phyloP scores from a whole-genome alignment of 1,140 invertebrate genomes.

The Mya arenaria region DNA sequence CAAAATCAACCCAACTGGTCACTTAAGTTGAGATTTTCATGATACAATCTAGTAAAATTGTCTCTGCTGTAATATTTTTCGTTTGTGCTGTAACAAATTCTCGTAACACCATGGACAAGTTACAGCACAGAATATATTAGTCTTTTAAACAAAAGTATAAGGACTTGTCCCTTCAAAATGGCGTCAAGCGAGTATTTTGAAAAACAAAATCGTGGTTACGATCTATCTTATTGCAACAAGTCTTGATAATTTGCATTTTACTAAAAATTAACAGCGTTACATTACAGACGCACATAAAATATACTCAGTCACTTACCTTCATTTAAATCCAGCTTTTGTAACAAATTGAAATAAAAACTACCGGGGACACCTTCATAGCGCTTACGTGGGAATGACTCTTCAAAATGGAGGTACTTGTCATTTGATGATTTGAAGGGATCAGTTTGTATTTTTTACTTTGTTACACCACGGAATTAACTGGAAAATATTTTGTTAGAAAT shows the following conservation, averaged over 20 bases:
- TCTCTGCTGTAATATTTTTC: conserved; percentile 11
- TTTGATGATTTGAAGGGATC: conserved; percentile 18
- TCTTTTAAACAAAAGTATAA: neutral
- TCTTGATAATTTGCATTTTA: conserved; percentile 19
- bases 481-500: conserved; percentile 13
- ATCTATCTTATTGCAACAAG: conserved; percentile 11
- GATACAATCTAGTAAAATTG: conserved; percentile 23
- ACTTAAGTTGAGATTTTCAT: conserved; percentile 10
- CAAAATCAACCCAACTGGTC: conserved; percentile 7
- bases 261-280: conserved; percentile 20
- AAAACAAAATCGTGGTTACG: conserved; percentile 23
- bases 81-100: conserved; percentile 26
- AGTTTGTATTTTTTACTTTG: conserved; percentile 12
- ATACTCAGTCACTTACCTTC: conserved; percentile 24
- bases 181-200: conserved; percentile 6
- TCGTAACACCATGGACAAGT: conserved; percentile 13
- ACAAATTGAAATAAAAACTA: conserved; percentile 8
- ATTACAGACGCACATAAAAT: conserved; percentile 26
- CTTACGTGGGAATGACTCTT: conserved; percentile 21
- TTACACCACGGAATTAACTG: conserved; percentile 7
- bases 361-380: neutral
- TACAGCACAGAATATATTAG: conserved; percentile 20
- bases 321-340: conserved; percentile 16
- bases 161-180: conserved; percentile 16
- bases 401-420: conserved; percentile 28